Conservation (phyloP, 2,797 vertebrate species). For the Sebastes cheni region DNA sequence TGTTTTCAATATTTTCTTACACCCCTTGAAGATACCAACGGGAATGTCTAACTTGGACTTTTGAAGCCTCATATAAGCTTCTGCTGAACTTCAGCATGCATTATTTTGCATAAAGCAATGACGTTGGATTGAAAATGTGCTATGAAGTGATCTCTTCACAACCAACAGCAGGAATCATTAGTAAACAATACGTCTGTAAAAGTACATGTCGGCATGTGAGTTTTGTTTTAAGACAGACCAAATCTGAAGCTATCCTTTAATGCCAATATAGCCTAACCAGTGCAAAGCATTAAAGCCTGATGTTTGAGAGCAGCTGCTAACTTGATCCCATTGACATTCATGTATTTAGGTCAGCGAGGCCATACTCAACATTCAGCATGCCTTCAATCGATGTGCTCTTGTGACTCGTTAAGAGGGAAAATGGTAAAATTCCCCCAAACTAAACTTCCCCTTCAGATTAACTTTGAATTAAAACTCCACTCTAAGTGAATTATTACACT, state of each 20-base stretch:
- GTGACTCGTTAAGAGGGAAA: background rate
- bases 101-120: background rate
- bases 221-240: slow-evolving; percentile 5
- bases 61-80: background rate
- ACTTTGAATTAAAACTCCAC: slow-evolving; percentile 14
- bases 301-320: slow-evolving; percentile 42
- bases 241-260: background rate
- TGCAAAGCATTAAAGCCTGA: slow-evolving; percentile 3
- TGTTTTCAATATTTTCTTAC: too few species aligned
- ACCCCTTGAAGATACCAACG: background rate
- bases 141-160: background rate
- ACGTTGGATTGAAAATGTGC: background rate
- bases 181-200: background rate
- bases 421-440: slow-evolving; percentile 2
- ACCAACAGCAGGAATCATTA: background rate
- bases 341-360: slow-evolving; percentile 37
- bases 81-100: background rate
- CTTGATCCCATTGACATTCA: slow-evolving; percentile 40
- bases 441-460: slow-evolving; percentile 12
- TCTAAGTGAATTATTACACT: slow-evolving; percentile 20
- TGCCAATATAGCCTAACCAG: background rate
- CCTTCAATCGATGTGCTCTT: background rate
- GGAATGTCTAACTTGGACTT: background rate
- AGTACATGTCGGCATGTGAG: background rate
- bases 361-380: background rate